phyloP scores from a whole-genome alignment of 2,113 vertebrate genomes.

The Amia ocellicauda region DNA sequence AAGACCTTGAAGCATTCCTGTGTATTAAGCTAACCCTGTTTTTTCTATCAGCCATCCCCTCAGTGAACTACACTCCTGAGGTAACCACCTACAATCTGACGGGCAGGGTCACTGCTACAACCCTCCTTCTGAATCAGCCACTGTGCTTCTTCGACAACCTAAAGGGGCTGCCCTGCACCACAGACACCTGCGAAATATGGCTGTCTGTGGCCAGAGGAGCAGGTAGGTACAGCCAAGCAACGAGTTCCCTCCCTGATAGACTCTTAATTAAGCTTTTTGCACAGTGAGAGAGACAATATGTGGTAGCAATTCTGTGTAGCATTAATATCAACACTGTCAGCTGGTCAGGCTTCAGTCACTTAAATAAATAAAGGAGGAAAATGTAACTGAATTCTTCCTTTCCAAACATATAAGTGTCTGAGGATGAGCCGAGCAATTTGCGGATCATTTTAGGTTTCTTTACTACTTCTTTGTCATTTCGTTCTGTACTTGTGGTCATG shows the following conservation, averaged over 20 bases:
- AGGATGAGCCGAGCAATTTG: too few species aligned
- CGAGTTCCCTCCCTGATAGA: too few species aligned
- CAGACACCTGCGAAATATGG: constrained; percentile 11
- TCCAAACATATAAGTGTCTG: too few species aligned
- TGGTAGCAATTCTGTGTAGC: too few species aligned
- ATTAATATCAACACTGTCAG: background rate
- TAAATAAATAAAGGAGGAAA: background rate
- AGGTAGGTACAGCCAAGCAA: background rate
- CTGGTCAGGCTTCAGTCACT: background rate
- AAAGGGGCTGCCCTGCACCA: background rate
- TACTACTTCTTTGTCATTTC: too few species aligned
- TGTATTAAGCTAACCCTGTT: too few species aligned
- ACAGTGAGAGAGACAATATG: too few species aligned
- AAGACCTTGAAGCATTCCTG: too few species aligned
- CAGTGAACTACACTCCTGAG: constrained; percentile 9
- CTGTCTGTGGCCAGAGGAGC: constrained; percentile 11
- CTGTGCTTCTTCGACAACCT: constrained; percentile 8
- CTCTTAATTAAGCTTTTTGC: too few species aligned
- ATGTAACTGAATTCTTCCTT: too few species aligned
- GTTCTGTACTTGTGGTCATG: too few species aligned
- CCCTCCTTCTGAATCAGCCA: constrained; percentile 10
- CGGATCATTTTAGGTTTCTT: too few species aligned
- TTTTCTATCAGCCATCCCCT: background rate
- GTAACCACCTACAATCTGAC: background rate
- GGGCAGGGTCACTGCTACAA: constrained; percentile 9